Evolutionary conservation across 2,797 vertebrate species (phyloP).

Genomic region (Myiotriccus ornatus): DNA sequence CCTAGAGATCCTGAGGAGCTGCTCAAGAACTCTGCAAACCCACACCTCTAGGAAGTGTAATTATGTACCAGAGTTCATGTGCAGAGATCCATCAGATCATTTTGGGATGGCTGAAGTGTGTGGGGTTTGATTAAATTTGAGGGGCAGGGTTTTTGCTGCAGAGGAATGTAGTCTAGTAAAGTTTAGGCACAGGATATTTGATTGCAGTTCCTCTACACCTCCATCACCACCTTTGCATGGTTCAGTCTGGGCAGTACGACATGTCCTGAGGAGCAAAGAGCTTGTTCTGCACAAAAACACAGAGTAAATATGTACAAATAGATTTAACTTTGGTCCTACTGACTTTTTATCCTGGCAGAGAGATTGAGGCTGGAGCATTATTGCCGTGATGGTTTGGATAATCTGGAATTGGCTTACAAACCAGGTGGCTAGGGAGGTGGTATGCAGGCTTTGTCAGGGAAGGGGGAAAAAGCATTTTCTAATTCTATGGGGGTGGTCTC

Average conservation of each 20-base stretch:
- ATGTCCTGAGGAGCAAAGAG: background rate
- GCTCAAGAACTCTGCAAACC: background rate
- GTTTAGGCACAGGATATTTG: background rate
- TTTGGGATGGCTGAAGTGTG: background rate
- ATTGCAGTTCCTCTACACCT: background rate
- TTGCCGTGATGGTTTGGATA: background rate
- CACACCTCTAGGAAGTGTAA: accelerated
- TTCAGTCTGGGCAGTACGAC: background rate
- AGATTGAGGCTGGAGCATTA: background rate
- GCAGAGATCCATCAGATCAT: background rate
- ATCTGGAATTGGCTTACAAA: background rate
- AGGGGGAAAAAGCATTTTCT: background rate
- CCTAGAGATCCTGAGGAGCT: background rate
- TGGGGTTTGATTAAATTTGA: background rate
- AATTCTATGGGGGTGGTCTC: background rate
- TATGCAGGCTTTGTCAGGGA: background rate
- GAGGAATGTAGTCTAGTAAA: background rate
- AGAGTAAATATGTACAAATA: background rate
- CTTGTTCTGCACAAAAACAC: background rate
- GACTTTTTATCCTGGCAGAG: background rate
- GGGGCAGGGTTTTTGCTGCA: background rate
- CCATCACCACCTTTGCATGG: background rate
- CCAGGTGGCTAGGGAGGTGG: background rate
- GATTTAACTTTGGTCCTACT: background rate
- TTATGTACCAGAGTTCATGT: background rate